Percentiles rank a stretch among this genome's conserved stretches.
Evolutionary conservation across 2,797 vertebrate species (phyloP).

Genomic region (Cuniculus paca): DNA sequence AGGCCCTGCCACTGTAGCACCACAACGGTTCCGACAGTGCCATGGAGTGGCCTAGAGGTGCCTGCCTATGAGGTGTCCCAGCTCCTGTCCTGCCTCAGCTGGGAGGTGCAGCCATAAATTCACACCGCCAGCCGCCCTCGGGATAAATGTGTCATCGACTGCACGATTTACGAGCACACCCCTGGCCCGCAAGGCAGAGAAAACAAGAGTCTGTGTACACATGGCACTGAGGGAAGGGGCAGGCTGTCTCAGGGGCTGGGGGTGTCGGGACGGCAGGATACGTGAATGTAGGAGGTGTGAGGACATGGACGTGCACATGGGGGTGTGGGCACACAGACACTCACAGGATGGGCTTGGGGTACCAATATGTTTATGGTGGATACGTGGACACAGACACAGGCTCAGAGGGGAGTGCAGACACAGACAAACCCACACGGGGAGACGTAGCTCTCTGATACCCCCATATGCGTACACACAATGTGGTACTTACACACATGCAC

Average conservation of each 20-base stretch:
- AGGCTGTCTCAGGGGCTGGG: not conserved
- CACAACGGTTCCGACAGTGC: not conserved
- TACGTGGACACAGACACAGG: not conserved
- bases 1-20: not conserved
- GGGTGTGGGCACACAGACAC: too few species aligned
- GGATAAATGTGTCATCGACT: slow-evolving; percentile 85
- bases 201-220: slow-evolving; percentile 84
- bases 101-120: slow-evolving; percentile 88
- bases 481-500: slow-evolving; percentile 51
- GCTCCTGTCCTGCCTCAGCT: slow-evolving; percentile 75
- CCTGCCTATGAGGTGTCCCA: slow-evolving; percentile 47
- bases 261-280: not conserved
- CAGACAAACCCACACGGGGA: too few species aligned
- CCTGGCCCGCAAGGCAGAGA: slow-evolving; percentile 87
- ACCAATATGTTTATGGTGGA: not conserved
- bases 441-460: not conserved
- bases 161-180: slow-evolving; percentile 88
- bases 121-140: slow-evolving; percentile 86
- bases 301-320: not conserved
- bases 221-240: not conserved
- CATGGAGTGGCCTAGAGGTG: not conserved
- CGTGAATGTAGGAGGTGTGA: not conserved
- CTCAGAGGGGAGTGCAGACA: not conserved
- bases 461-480: too few species aligned
- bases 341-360: not conserved